Percentiles rank a stretch among this genome's conserved stretches.
Evolutionary conservation across 2,888 invertebrate species (phyloP).

Genomic region (Bellardia pandia): DNA sequence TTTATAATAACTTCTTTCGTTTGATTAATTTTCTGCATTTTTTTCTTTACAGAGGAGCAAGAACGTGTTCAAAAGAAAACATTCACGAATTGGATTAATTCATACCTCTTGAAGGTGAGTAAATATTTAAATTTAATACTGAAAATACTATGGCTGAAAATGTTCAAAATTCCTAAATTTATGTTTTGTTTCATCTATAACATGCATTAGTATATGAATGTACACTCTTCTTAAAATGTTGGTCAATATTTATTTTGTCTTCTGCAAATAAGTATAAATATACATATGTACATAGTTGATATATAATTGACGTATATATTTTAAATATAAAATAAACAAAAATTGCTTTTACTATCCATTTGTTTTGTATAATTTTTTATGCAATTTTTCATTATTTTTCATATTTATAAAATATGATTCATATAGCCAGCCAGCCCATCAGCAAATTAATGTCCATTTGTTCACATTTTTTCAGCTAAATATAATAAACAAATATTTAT

Average conservation of each 20-base stretch:
- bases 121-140: not conserved
- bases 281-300: too few species aligned
- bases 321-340: conserved; percentile 43
- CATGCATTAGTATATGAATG: not conserved
- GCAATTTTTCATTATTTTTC: conserved; percentile 6
- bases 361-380: conserved; percentile 1
- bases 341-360: conserved; percentile 16
- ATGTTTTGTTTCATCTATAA: too few species aligned
- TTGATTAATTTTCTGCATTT: conserved; percentile 45
- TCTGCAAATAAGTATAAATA: too few species aligned
- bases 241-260: not conserved
- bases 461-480: conserved; percentile 3
- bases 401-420: conserved; percentile 48
- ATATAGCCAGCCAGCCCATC: not conserved
- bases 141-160: too few species aligned
- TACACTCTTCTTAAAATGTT: not conserved
- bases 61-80: conserved; percentile 99
- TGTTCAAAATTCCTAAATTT: too few species aligned
- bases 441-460: conserved; percentile 31
- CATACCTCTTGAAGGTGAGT: conserved; percentile 96
- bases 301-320: conserved; percentile 36
- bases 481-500: conserved; percentile 1
- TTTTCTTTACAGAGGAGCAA: conserved; percentile 95
- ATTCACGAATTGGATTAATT: conserved; percentile 99
- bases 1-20: not conserved